Percentiles rank a stretch among this genome's conserved stretches.
These are phyloP conservation scores for Alca torda DNA, from an alignment of 2,797 vertebrate species.

Conservation along the genomic window DNA sequence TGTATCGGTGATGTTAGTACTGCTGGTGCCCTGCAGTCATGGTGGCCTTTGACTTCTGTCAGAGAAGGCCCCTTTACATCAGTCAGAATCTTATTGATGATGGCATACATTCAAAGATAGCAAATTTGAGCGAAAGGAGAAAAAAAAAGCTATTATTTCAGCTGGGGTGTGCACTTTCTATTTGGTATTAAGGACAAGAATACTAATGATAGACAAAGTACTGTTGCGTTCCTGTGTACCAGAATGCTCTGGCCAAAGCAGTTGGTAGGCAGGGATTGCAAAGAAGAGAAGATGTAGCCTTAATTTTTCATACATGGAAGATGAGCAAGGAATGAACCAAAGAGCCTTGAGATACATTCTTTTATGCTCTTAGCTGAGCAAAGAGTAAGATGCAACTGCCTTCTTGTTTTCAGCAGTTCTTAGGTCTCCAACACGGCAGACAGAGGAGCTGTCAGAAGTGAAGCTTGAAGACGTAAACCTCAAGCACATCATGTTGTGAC, in stretches of 20 bases:
- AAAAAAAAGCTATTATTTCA: neutral
- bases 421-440: neutral
- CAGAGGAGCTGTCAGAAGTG: neutral
- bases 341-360: neutral
- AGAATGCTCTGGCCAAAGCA: neutral
- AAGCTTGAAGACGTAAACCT: neutral
- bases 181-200: neutral
- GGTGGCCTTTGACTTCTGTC: neutral
- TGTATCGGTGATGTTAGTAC: neutral
- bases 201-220: neutral
- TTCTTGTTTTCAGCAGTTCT: neutral
- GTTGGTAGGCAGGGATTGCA: neutral
- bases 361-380: neutral
- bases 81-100: neutral
- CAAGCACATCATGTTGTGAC: neutral
- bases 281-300: neutral
- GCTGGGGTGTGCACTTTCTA: neutral
- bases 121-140: neutral
- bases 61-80: neutral
- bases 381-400: neutral
- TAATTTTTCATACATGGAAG: neutral
- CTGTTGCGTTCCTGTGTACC: accelerated
- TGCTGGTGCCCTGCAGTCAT: neutral
- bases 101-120: neutral
- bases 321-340: neutral